Base-by-base conservation (phyloP, 2,797 vertebrate genomes). In the Tenualosa ilisha region DNA sequence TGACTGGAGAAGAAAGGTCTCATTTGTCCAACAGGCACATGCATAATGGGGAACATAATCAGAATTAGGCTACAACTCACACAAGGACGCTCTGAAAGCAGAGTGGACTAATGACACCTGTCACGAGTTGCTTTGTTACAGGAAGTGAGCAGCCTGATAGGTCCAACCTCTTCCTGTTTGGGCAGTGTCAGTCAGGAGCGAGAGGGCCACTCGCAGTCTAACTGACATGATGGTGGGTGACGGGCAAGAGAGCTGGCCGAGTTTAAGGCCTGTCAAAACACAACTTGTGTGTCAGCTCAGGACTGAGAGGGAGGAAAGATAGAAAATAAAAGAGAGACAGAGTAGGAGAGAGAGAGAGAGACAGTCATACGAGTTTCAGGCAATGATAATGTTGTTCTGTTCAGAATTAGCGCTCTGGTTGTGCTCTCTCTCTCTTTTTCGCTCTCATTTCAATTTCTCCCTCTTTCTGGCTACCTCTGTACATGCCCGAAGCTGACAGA, bases 401-500 rank as follows among this genome's bases (percentile, higher is more conserved):
- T 86, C 63, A 86, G 81, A 90, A 87, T 85, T 72, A 81, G 82
- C 84, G 88, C 85, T 86, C 61, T 84, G 84, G 85, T 83, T 86
- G 83, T 46, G 83, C 31, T 26, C 8, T 82, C 82, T 75, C 31
- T 11, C 50, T 75, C 11, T 43, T 59, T 50, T 26, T 50, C 84
- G 88, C 85, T 49, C 49, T 54, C 56, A 51, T 40, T 63, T 87
- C 22, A 56, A 56, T 65, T 65, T 11, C 24, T 63, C 8, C 4
- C 31, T 56, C 50, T 54, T 56, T 40, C 56, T 22, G 24, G 51
- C 81, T 81, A 54, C 79, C 83, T 56, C 75, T 85, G 72, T 83
- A 79, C 79, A 84, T 86, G 87, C 89, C 88, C 85, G 86, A 88
- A 85, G 86, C 89, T 89, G 89, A 86, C 90, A 91, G 91, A 90